Evolutionary conservation across 53 echinoderm and acorn worm genomes (phyloP), one percentile per base, ranked within the genome.

Genomic region (Zoroaster sp.): DNA sequence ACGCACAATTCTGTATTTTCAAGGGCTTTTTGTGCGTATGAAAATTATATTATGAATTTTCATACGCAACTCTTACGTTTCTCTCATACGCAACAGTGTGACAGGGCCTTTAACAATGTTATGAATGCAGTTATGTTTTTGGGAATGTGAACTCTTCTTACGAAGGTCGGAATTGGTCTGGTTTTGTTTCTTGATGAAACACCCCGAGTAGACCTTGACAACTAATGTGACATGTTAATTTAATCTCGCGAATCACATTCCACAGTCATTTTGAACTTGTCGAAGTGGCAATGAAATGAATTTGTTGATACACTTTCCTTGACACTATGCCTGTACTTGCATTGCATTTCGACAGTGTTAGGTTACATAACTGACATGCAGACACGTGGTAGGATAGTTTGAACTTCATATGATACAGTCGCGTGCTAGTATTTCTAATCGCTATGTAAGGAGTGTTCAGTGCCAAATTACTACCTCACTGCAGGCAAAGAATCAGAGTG

Each of bases 401-500:
- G 12, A 46, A 14, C 37, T 4, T 17, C 31, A 69, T 33, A 33
- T 32, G 31, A 33, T 21, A 30, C 46, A 34, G 78, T 78, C 65
- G 78, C 78, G 36, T 63, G 78, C 78, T 39, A 25, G 35, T 59
- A 14, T 77, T 51, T 54, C 33, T n/a, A 34, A 14, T 36, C 20
- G 10, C 39, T 36, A 9, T 54, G 35, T 55, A 35, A 38, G 20
- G 38, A 37, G 13, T 78, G 10, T 36, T 55, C 63, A 36, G n/a
- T 21, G 78, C 37, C 78, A 35, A 59, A 54, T 33, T 55, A 55
- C 54, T 54, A 55, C 38, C 63, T 63, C 63, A n/a, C 55, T 63
- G 65, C 36, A 37, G n/a, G 63, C 78, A 51, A 6, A 35, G 59
- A 78, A 55, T 78, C 78, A 59, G 13, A 78, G 54, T 59, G 54